These are phyloP conservation scores for Lasioglossum figueresi DNA, from an alignment of 2,888 invertebrate species.

Conservation along the genomic window DNA sequence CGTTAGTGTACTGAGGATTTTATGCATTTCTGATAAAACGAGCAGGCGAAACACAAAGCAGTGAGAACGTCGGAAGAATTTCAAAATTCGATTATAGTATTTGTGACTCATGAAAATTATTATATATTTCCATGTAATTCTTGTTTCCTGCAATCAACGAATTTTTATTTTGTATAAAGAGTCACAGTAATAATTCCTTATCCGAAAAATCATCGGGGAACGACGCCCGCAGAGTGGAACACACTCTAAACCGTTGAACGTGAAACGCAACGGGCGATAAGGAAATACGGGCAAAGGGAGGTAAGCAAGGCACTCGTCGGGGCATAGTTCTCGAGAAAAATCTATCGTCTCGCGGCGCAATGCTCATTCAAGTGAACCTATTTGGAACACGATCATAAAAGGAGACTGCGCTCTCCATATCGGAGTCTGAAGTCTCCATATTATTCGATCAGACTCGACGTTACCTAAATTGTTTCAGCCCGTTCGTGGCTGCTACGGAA, in stretches of 20 bases:
- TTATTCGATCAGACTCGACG: slow-evolving; percentile 73
- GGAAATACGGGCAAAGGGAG: background rate
- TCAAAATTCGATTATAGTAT: too few relatives aligned
- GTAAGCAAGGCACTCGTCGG: slow-evolving; percentile 35
- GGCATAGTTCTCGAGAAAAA: slow-evolving; percentile 56
- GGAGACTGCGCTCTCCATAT: slow-evolving; percentile 69
- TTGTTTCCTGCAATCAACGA: too few relatives aligned
- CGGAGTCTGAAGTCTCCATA: slow-evolving; percentile 67
- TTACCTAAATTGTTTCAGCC: slow-evolving; percentile 72
- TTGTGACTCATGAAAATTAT: too few relatives aligned
- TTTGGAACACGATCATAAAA: slow-evolving; percentile 71
- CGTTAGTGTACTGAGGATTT: too few relatives aligned
- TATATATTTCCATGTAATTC: background rate
- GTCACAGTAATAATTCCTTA: background rate
- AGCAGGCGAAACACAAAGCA: background rate
- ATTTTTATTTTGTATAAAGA: background rate
- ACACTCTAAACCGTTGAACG: background rate
- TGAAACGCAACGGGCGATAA: background rate
- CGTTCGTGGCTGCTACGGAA: slow-evolving; percentile 71
- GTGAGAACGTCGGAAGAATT: background rate
- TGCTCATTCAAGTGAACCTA: slow-evolving; percentile 70
- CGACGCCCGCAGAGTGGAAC: background rate
- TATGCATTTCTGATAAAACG: too few relatives aligned
- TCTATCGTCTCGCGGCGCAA: slow-evolving; percentile 66
- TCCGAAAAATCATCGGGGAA: background rate